These are phyloP conservation scores for Pipistrellus nathusii DNA, from an alignment of 2,797 vertebrate species.

Conservation along the genomic window DNA sequence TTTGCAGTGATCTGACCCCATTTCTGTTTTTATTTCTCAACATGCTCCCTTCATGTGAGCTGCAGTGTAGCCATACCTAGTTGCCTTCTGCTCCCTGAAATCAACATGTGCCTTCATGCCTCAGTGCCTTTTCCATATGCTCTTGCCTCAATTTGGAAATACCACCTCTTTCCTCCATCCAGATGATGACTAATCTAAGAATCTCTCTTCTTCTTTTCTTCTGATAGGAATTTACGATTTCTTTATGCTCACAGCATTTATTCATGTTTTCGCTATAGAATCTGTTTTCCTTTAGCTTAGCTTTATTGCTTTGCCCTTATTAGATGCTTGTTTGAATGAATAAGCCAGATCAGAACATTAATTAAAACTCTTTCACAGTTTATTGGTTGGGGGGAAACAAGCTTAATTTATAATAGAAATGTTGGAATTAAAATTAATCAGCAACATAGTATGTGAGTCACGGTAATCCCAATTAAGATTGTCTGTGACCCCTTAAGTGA, in stretches of 20 bases:
- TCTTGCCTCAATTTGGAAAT: neutral
- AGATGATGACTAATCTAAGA: neutral
- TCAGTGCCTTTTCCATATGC: neutral
- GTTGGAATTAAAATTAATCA: constrained; percentile 73
- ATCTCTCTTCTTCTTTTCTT: neutral
- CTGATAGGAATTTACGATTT: neutral
- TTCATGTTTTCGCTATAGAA: constrained; percentile 19
- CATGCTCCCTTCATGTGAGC: rapidly evolving
- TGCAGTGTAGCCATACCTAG: neutral
- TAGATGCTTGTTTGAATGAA: constrained; percentile 54
- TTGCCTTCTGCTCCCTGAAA: neutral
- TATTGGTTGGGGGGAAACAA: neutral
- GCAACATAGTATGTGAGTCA: constrained; percentile 14
- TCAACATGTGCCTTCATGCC: neutral
- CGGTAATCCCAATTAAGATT: constrained; percentile 45
- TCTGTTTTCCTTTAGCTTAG: constrained; percentile 58
- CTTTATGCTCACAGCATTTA: constrained; percentile 7
- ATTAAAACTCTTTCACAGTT: constrained; percentile 63
- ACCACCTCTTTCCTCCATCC: neutral
- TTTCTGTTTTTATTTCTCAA: neutral
- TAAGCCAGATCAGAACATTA: constrained; percentile 52
- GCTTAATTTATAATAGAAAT: constrained; percentile 56
- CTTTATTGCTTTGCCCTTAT: constrained; percentile 56
- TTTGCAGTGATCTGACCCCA: neutral
- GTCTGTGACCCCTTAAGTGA: neutral